phyloP scores from a whole-genome alignment of 2,888 invertebrate genomes.

The Nephrotoma guestfalica region DNA sequence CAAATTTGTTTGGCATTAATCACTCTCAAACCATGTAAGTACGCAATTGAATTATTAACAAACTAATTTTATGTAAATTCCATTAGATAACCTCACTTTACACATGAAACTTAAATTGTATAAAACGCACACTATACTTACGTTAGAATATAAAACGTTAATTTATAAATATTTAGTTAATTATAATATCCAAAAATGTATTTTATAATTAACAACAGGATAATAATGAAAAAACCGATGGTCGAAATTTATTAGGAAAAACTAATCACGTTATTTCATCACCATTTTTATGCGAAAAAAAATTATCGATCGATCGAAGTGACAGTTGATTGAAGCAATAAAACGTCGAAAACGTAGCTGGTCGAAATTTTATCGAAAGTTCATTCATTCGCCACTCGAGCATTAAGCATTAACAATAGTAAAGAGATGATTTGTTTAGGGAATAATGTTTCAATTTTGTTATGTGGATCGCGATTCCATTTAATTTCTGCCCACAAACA shows the following conservation, averaged over 20 bases:
- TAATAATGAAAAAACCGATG: background rate
- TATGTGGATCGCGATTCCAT: background rate
- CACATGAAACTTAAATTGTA: background rate
- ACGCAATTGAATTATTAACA: too few relatives aligned
- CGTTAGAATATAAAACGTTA: background rate
- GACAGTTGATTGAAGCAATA: background rate
- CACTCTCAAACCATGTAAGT: too few relatives aligned
- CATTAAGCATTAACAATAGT: background rate
- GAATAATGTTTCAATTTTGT: background rate
- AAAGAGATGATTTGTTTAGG: background rate
- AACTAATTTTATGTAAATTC: too few relatives aligned
- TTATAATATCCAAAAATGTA: background rate
- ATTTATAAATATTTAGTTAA: background rate
- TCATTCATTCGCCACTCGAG: background rate
- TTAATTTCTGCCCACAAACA: background rate
- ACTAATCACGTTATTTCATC: background rate
- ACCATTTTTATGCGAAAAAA: background rate
- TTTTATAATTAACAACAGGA: background rate
- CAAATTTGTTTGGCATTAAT: too few relatives aligned
- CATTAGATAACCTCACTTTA: background rate
- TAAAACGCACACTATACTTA: background rate
- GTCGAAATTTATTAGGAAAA: background rate
- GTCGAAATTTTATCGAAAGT: background rate
- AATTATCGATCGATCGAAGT: background rate
- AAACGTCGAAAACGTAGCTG: background rate